Percentiles rank a stretch among this genome's conserved stretches.
phyloP scores from a whole-genome alignment of 2,797 vertebrate genomes.

The Anabas testudineus region DNA sequence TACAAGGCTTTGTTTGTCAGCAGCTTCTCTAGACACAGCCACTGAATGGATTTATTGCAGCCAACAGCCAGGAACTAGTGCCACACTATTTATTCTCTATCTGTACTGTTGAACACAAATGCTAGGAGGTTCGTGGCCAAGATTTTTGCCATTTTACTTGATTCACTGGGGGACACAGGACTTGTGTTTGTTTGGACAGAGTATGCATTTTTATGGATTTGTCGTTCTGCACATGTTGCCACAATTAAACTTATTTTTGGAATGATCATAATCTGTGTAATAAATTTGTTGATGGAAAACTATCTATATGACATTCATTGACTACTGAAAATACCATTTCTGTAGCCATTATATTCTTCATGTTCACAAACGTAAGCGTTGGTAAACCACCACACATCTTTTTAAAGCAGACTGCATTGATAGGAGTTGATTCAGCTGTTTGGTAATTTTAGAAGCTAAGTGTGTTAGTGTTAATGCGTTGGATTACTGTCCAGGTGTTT shows the following conservation, averaged over 20 bases:
- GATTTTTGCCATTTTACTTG: too few species aligned
- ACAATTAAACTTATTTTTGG: slow-evolving; percentile 43
- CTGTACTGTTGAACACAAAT: too few species aligned
- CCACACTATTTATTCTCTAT: too few species aligned
- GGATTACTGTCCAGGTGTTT: not conserved
- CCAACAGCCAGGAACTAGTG: too few species aligned
- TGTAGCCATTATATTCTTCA: not conserved
- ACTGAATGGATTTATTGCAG: too few species aligned
- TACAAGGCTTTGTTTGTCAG: too few species aligned
- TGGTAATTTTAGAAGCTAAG: not conserved
- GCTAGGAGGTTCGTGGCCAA: too few species aligned
- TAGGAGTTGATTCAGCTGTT: not conserved
- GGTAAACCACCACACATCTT: too few species aligned
- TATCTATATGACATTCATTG: slow-evolving; percentile 15
- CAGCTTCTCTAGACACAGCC: too few species aligned
- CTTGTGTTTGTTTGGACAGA: slow-evolving; percentile 7
- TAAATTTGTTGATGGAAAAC: slow-evolving; percentile 45
- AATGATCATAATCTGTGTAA: slow-evolving; percentile 43
- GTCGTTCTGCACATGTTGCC: slow-evolving; percentile 13
- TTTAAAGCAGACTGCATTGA: not conserved
- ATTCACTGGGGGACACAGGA: not conserved
- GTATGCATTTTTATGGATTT: slow-evolving; percentile 6
- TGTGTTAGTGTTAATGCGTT: not conserved
- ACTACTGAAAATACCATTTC: slow-evolving; percentile 2
- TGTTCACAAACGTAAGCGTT: not conserved